Percentiles rank a stretch among this genome's conserved stretches.
Evolutionary conservation across 2,113 vertebrate genomes (phyloP).

Genomic region (Melanostigma gelatinosum): DNA sequence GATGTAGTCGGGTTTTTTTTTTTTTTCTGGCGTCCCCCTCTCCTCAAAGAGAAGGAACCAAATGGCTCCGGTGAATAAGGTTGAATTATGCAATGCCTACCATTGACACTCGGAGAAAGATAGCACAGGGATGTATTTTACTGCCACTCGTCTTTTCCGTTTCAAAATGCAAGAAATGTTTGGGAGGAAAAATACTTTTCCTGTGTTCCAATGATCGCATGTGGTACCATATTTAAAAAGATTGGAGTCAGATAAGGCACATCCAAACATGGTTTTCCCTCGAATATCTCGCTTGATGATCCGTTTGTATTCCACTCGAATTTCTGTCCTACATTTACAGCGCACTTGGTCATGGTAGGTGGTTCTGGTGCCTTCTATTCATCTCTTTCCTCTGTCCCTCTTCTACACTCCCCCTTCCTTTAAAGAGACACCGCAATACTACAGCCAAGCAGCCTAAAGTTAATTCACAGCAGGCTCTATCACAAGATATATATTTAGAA

Average conservation of each 20-base stretch:
- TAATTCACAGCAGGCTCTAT: not conserved
- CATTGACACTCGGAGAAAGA: constrained; percentile 69
- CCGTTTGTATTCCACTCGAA: constrained; percentile 72
- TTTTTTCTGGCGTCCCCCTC: constrained; percentile 67
- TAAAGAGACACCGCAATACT: constrained; percentile 81
- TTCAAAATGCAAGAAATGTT: constrained; percentile 68
- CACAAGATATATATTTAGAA: not conserved
- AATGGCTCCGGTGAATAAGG: constrained; percentile 73
- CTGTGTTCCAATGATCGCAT: constrained; percentile 67
- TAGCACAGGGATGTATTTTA: constrained; percentile 50
- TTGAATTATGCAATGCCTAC: constrained; percentile 82
- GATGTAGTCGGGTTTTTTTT: constrained; percentile 54
- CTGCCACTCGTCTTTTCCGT: constrained; percentile 73
- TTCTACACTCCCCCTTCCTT: constrained; percentile 81
- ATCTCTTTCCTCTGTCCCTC: constrained; percentile 77
- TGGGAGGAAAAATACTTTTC: constrained; percentile 67
- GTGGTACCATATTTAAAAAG: constrained; percentile 54
- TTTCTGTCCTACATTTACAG: constrained; percentile 79
- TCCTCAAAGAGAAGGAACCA: constrained; percentile 74
- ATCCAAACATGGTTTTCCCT: constrained; percentile 76
- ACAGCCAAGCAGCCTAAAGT: constrained; percentile 53
- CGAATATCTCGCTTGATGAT: constrained; percentile 58
- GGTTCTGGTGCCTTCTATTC: constrained; percentile 83
- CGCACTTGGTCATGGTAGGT: constrained; percentile 80
- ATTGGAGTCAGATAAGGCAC: constrained; percentile 63